Base-by-base conservation (phyloP, 2,113 vertebrate species). In the Gallinago undulata region DNA sequence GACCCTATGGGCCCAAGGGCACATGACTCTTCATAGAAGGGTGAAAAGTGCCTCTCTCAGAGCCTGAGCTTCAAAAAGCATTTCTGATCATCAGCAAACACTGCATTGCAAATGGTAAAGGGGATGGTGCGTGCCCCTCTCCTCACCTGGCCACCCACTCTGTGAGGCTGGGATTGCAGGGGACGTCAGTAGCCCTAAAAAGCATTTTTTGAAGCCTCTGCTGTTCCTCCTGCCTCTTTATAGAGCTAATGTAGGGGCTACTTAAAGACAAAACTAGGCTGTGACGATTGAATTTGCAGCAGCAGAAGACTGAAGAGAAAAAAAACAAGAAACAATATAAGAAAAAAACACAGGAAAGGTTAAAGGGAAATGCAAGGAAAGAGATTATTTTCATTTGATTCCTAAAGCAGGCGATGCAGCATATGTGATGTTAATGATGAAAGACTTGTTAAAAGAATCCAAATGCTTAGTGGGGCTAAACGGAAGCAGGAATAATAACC, bases 361-460 rank as follows among this genome's bases (percentile, higher is more conserved):
- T 79, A 89, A 72, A 90, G 84, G 62, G 43, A 95, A 93, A 72
- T 14, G 28, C 39, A 24, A 79, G 45, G 31, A 59, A 95, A 76
- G 23, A 90, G n/a, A 39, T 39, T 3, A 72, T 60, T 94, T 90
- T 55, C 67, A 28, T 81, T 81, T 87, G 47, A 90, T 66, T 90
- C 51, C 60, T 77, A 80, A 96, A 94, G 59, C 50, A 83, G 60
- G n/a, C 28, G 0, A 80, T 80, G 79, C 27, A 90, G 33, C 43
- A 87, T 68, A 53, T 86, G 85, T 84, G 64, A 93, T 23, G 30
- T 18, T 81, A 90, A 59, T 50, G 85, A 89, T 81, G 51, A 88
- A 90, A 91, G 45, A 80, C 68, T 92, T 68, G 64, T 41, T 92
- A 81, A 81, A 92, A 90, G 39, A 82, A 81, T 75, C 83, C 81